A percentile compares a stretch with the other conserved stretches of the same genome.
Evolutionary conservation across 1,140 invertebrate species (phyloP).

Genomic region (Meloidogyne exigua): DNA sequence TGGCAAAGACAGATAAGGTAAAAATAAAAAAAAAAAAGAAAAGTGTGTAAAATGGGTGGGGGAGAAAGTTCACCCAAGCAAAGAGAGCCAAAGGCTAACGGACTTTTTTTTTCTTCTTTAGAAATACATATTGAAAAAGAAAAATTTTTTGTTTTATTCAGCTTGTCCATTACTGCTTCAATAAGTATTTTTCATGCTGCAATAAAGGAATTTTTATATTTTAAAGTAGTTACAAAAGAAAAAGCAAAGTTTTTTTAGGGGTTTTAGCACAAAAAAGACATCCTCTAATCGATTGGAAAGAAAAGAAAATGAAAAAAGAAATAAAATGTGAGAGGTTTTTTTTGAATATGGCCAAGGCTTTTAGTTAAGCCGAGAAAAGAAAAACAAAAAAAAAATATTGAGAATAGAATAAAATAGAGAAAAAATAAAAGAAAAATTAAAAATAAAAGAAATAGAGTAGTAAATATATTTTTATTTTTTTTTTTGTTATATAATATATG

Average conservation of each 20-base stretch:
- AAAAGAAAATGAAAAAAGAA: not conserved
- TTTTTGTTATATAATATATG: no score
- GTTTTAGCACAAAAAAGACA: not conserved
- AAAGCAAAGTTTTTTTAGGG: not conserved
- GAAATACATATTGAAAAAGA: not conserved
- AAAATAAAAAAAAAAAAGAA: not conserved
- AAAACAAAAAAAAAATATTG: not conserved
- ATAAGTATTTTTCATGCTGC: constrained; percentile 3
- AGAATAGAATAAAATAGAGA: not conserved
- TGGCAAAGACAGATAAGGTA: not conserved
- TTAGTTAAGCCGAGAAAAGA: constrained; percentile 3
- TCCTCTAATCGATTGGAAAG: constrained; percentile 14
- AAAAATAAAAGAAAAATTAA: not conserved
- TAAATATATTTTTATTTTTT: no score
- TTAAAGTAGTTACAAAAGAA: not conserved
- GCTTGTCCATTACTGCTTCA: not conserved
- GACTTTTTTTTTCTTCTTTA: not conserved
- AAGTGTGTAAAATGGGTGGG: not conserved
- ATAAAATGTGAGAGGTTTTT: constrained; percentile 3
- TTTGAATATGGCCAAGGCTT: not conserved
- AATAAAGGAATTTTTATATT: no score
- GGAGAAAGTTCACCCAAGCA: not conserved
- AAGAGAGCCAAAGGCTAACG: constrained; percentile 6
- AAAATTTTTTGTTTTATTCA: not conserved
- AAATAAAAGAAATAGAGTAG: not conserved